A percentile compares a stretch with the other conserved stretches of the same genome.
These are phyloP conservation scores for Pandemis cinnamomeana DNA, from an alignment of 2,888 invertebrate genomes.

Conservation along the genomic window DNA sequence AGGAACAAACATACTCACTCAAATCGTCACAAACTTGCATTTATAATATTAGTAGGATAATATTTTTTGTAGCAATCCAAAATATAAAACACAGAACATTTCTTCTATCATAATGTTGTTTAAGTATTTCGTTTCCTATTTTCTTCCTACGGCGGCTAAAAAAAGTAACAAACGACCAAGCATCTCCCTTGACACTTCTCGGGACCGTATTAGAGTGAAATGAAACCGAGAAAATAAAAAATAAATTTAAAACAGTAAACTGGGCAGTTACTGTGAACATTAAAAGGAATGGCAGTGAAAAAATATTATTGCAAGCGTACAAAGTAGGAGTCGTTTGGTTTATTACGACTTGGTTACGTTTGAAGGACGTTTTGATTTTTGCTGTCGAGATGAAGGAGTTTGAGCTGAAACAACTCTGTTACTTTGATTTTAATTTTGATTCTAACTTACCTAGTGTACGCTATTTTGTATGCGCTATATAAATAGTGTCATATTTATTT, in stretches of 20 bases:
- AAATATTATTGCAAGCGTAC: slow-evolving; percentile 27
- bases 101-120: not conserved
- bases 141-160: slow-evolving; percentile 2
- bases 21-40: no score
- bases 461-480: no score
- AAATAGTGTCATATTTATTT: no score
- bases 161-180: slow-evolving; percentile 32
- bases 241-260: slow-evolving; percentile 40
- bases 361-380: not conserved
- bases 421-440: no score
- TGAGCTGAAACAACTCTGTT: not conserved
- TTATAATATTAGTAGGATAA: no score
- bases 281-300: slow-evolving; percentile 33
- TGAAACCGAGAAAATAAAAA: slow-evolving; percentile 35
- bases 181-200: slow-evolving; percentile 36
- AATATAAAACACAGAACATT: not conserved
- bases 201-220: slow-evolving; percentile 34
- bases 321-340: slow-evolving; percentile 11
- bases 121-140: not conserved
- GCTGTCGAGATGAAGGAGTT: not conserved
- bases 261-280: slow-evolving; percentile 28
- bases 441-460: no score
- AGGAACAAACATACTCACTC: no score
- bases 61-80: not conserved
- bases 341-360: not conserved